Percentiles rank a stretch among this genome's conserved stretches.
phyloP scores from a whole-genome alignment of 2,797 vertebrate species.

The Cryptoblepharus egeriae region DNA sequence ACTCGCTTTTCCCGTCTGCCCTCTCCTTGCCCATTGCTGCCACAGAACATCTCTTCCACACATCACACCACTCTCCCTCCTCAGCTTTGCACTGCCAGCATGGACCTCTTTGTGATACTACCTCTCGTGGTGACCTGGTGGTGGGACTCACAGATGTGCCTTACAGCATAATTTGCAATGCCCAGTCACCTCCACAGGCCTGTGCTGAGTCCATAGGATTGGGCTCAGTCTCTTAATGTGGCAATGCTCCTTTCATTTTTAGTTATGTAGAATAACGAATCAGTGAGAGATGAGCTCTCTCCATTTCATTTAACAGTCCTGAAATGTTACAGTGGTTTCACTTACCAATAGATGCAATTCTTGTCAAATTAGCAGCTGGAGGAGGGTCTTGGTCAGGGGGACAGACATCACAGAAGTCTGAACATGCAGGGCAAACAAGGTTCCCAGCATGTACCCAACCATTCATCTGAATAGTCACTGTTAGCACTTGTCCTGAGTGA shows the following conservation, averaged over 20 bases:
- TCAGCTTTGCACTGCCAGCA: no score
- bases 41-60: no score
- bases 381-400: slow-evolving; percentile 86
- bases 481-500: slow-evolving; percentile 85
- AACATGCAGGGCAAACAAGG: slow-evolving; percentile 89
- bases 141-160: no score
- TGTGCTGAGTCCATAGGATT: no score
- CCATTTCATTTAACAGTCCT: not conserved
- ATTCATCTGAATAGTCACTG: slow-evolving; percentile 84
- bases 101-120: no score
- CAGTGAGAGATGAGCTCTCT: not conserved
- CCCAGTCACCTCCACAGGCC: no score
- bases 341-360: slow-evolving; percentile 84
- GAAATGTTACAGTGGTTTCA: not conserved
- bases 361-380: slow-evolving; percentile 82
- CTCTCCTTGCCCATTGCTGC: no score
- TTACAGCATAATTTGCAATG: no score
- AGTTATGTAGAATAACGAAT: not conserved
- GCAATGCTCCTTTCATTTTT: not conserved
- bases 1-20: no score
- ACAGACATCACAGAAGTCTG: slow-evolving; percentile 88
- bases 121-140: no score
- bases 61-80: no score
- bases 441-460: slow-evolving; percentile 91
- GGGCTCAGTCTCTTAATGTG: no score